Percentiles rank a stretch among this genome's conserved stretches.
Evolutionary conservation across 2,797 vertebrate species (phyloP).

Genomic region (Lepus townsendii): DNA sequence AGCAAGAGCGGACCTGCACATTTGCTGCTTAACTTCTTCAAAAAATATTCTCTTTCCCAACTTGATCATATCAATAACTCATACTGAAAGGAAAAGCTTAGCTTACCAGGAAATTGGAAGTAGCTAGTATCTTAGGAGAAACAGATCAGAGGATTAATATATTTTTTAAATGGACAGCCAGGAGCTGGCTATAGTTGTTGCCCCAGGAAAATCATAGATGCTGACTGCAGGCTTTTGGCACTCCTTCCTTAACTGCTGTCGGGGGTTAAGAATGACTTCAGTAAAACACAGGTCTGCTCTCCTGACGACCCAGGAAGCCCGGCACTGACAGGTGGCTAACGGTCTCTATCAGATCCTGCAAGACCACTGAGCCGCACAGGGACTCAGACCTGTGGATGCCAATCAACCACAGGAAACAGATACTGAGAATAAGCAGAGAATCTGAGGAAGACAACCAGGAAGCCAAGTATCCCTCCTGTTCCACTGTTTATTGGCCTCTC

Average conservation of each 20-base stretch:
- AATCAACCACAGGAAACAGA: conserved; percentile 42
- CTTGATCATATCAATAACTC: not conserved
- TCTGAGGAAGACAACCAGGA: not conserved
- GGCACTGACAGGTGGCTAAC: not conserved
- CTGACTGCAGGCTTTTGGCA: not conserved
- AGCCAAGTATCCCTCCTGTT: not conserved
- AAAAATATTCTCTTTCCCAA: not conserved
- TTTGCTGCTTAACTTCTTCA: not conserved
- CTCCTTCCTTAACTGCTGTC: conserved; percentile 35
- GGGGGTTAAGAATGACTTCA: not conserved
- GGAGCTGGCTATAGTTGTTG: not conserved
- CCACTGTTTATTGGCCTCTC: not conserved
- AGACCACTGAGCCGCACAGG: not conserved
- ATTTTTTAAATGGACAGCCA: not conserved
- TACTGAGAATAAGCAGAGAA: conserved; percentile 49
- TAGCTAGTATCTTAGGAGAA: not conserved
- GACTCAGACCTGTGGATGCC: not conserved
- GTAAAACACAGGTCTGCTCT: not conserved
- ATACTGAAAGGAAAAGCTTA: conserved; percentile 5
- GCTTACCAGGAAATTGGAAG: not conserved
- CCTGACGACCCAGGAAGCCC: not conserved
- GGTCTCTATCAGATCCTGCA: not conserved
- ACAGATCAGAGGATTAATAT: conserved; percentile 4
- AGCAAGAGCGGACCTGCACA: conserved; percentile 19
- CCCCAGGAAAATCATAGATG: not conserved